Evolutionary conservation across 2,113 vertebrate genomes (phyloP).

Genomic region (Erythrocercus mccallii): DNA sequence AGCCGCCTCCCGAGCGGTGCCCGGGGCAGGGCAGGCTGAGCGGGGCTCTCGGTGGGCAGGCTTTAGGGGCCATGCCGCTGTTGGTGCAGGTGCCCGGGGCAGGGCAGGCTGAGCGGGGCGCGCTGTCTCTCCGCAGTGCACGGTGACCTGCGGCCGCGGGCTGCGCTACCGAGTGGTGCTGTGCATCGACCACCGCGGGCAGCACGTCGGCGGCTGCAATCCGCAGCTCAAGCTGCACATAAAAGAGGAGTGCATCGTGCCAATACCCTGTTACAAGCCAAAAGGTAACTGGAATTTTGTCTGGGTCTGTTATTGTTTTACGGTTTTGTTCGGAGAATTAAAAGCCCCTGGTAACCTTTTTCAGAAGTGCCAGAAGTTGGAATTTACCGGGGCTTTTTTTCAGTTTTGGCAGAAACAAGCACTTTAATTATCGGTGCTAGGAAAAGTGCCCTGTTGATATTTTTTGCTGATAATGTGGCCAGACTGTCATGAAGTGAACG

Average conservation of each 20-base stretch:
- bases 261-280: slow-evolving; percentile 86
- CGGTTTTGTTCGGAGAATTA: slow-evolving; percentile 28
- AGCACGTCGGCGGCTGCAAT: slow-evolving; percentile 89
- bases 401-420: slow-evolving; percentile 15
- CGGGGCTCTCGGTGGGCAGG: neutral
- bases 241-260: slow-evolving; percentile 90
- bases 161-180: slow-evolving; percentile 90
- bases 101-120: neutral
- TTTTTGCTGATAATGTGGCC: slow-evolving; percentile 28
- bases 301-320: neutral
- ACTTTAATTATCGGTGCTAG: slow-evolving; percentile 32
- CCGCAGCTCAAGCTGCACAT: slow-evolving; percentile 85
- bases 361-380: slow-evolving; percentile 48
- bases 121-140: slow-evolving; percentile 78
- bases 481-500: neutral
- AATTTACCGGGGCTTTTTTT: slow-evolving; percentile 22
- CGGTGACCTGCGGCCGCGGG: slow-evolving; percentile 89
- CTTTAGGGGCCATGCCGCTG: too few relatives aligned
- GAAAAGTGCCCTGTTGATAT: slow-evolving; percentile 20
- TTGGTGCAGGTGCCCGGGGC: neutral
- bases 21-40: too few relatives aligned
- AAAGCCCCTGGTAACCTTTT: slow-evolving; percentile 43
- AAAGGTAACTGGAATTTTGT: slow-evolving; percentile 74
- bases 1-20: too few relatives aligned
- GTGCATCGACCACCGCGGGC: slow-evolving; percentile 87